Evolutionary conservation across 2,888 invertebrate species (phyloP), one percentile per base, ranked within the genome.

Genomic region (Zootermopsis nevadensis): DNA sequence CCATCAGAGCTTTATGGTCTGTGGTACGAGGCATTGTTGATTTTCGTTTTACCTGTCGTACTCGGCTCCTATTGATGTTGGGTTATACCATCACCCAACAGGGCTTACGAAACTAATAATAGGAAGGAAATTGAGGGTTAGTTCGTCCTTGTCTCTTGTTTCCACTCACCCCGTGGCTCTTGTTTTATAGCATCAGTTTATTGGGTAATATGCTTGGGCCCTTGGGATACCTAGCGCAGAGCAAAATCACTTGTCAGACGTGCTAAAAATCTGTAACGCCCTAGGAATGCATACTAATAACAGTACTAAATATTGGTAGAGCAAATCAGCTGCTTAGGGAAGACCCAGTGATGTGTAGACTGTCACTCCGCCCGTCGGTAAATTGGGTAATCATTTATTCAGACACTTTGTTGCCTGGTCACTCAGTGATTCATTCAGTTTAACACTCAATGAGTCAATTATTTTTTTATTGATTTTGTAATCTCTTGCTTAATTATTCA

Each of bases 1-100:
- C 80, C 35, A 33, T 27, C 38, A 27, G 30, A 38, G 10, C 35
- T n/a, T 19, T 38, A 66, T n/a, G 35, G 66, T 48, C 80, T 19
- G 15, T 66, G 80, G 55, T 80, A 66, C 19, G 66, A 80, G 67
- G 80, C 38, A 67, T 80, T 80, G 80, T 80, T 80, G 80, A 80
- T 80, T 80, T 80, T 80, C 66, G 80, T 80, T 80, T 80, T 60
- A 80, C 80, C 66, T 80, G 80, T 80, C 38, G 30, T 67, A 80
- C 66, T 80, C 60, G 2, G 60, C 60, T 60, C 10, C 60, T 60
- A 60, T 60, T 60, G 60, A 60, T 60, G n/a, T 60, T 27, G n/a
- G 60, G 48, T 10, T 27, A 27, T 60, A 27, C 60, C 8, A 27
- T 7, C n/a, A 27, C n/a, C n/a, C 7, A 6, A 60, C n/a, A 60